These are phyloP conservation scores for Araneus ventricosus DNA, from an alignment of 1,140 invertebrate genomes.

Conservation along the genomic window DNA sequence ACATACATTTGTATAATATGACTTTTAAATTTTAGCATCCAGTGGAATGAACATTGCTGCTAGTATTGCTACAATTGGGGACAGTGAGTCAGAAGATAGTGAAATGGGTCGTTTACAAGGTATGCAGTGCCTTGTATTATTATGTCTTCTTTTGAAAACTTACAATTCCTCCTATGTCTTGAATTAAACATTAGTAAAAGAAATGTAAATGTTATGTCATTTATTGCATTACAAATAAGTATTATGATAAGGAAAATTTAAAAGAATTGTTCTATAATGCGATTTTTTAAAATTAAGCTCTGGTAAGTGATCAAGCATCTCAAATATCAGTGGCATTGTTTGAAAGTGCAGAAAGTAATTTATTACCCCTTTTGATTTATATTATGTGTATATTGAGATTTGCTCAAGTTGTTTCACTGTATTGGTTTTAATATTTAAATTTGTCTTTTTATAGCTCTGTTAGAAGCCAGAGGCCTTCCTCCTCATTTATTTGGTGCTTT, in stretches of 20 bases:
- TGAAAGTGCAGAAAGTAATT: too few relatives aligned
- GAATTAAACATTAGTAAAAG: too few relatives aligned
- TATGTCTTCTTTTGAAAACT: background rate
- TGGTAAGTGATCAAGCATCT: too few relatives aligned
- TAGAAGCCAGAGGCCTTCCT: constrained; percentile 96
- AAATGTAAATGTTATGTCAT: too few relatives aligned
- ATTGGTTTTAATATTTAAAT: background rate
- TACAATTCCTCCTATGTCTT: too few relatives aligned
- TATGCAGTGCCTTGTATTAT: background rate
- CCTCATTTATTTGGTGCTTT: constrained; percentile 97
- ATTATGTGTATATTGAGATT: too few relatives aligned
- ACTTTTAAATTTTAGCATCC: constrained; percentile 45
- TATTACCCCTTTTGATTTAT: too few relatives aligned
- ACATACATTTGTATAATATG: background rate
- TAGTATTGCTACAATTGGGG: constrained; percentile 77
- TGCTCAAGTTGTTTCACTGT: background rate
- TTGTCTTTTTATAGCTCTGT: constrained; percentile 81
- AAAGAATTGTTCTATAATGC: too few relatives aligned
- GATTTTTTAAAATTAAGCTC: too few relatives aligned
- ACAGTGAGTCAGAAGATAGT: constrained; percentile 80
- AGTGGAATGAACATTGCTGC: constrained; percentile 75
- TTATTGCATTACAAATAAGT: too few relatives aligned
- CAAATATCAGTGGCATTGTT: too few relatives aligned
- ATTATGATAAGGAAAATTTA: too few relatives aligned
- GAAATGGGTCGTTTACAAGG: constrained; percentile 81